Percentiles rank a stretch among this genome's conserved stretches.
These are phyloP conservation scores for Heptranchias perlo DNA, from an alignment of 2,113 vertebrate genomes.

Conservation along the genomic window DNA sequence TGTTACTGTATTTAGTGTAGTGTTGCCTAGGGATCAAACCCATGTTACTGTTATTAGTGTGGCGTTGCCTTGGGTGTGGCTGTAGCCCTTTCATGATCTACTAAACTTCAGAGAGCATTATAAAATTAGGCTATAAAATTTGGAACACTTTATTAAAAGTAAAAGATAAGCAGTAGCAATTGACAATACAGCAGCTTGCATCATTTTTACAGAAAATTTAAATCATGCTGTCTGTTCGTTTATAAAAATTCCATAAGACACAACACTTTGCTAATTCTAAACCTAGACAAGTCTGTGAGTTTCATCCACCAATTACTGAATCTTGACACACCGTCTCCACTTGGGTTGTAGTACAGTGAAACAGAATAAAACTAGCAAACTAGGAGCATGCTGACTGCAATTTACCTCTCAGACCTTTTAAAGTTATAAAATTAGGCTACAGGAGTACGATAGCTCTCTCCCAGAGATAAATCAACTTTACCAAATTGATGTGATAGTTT, in stretches of 20 bases:
- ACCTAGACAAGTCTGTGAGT: background rate
- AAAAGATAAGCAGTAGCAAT: background rate
- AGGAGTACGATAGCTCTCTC: background rate
- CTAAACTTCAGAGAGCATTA: background rate
- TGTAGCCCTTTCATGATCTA: too few relatives aligned
- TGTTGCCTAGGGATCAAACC: too few relatives aligned
- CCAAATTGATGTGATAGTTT: background rate
- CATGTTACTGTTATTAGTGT: too few relatives aligned
- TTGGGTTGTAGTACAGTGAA: background rate
- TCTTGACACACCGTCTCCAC: background rate
- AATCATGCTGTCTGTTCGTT: background rate
- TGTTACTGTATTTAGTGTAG: too few relatives aligned
- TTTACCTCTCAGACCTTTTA: background rate
- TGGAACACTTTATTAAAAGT: background rate
- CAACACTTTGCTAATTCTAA: background rate
- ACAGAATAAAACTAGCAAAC: background rate
- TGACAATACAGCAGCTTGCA: background rate
- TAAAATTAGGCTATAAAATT: background rate
- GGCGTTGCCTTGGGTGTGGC: too few relatives aligned
- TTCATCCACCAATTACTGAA: background rate
- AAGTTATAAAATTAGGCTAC: background rate
- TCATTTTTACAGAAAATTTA: background rate
- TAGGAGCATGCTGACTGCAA: background rate
- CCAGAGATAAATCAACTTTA: background rate
- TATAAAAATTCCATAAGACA: background rate